Conservation (phyloP, 2,888 invertebrate species). For the Oeneis ivallda region DNA sequence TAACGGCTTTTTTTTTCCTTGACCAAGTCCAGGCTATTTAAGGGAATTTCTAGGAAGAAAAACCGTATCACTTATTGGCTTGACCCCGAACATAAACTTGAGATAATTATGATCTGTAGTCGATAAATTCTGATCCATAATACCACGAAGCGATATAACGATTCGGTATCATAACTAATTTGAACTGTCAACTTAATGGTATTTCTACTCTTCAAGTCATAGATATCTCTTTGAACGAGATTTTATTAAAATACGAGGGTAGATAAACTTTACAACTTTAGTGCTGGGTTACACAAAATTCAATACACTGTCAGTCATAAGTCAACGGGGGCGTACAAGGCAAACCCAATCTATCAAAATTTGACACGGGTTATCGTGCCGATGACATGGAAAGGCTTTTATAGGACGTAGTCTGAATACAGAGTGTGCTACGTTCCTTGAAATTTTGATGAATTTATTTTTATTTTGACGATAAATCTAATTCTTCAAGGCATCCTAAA, state of each 20-base stretch:
- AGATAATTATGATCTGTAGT: neutral
- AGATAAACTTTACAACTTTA: neutral
- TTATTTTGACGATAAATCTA: neutral
- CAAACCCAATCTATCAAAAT: constrained; percentile 72
- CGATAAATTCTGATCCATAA: too few species aligned
- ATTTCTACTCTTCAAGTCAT: too few species aligned
- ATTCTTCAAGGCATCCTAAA: too few species aligned
- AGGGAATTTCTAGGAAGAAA: too few species aligned
- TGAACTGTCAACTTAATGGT: too few species aligned
- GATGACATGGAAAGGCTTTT: constrained; percentile 74
- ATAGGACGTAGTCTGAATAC: constrained; percentile 39
- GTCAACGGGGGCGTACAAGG: constrained; percentile 58
- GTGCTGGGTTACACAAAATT: constrained; percentile 32
- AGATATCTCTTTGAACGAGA: too few species aligned
- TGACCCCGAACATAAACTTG: neutral
- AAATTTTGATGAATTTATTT: constrained; percentile 15
- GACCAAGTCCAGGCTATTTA: too few species aligned
- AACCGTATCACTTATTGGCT: neutral
- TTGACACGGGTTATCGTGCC: constrained; percentile 68
- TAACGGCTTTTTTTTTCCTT: too few species aligned
- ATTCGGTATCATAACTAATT: too few species aligned
- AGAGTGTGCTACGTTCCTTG: constrained; percentile 21
- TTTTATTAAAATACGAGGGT: too few species aligned
- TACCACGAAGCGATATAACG: too few species aligned
- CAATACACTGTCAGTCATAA: constrained; percentile 47